Evolutionary conservation across 2,113 vertebrate species (phyloP).

Genomic region (Spea multiplicata): DNA sequence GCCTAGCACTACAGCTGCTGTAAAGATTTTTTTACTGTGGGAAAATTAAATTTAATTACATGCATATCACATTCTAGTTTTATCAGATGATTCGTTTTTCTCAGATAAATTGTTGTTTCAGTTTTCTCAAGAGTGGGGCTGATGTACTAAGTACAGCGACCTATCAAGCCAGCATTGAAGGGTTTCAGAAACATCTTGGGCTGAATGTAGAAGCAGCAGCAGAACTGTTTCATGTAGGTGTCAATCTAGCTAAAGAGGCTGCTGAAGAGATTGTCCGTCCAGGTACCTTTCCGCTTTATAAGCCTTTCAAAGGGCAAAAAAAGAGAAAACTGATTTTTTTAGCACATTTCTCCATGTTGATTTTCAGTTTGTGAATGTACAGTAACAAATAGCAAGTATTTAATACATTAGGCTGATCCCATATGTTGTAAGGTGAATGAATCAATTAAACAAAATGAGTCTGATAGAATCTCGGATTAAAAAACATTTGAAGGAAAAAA

Average conservation of each 20-base stretch:
- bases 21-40: too few relatives aligned
- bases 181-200: conserved; percentile 64
- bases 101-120: conserved; percentile 43
- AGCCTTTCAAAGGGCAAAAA: too few relatives aligned
- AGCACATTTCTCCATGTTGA: not conserved
- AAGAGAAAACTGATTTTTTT: too few relatives aligned
- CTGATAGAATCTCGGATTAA: too few relatives aligned
- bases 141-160: conserved; percentile 73
- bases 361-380: too few relatives aligned
- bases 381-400: too few relatives aligned
- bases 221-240: conserved; percentile 66
- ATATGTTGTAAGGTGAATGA: too few relatives aligned
- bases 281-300: not conserved
- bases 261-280: conserved; percentile 51
- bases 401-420: too few relatives aligned
- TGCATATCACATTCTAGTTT: not conserved
- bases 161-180: conserved; percentile 74
- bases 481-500: too few relatives aligned
- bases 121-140: conserved; percentile 70
- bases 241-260: conserved; percentile 66
- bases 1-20: too few relatives aligned
- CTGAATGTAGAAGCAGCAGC: conserved; percentile 60
- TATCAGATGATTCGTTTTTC: not conserved
- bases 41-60: too few relatives aligned
- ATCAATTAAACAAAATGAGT: too few relatives aligned